Evolutionary conservation across 2,797 vertebrate species (phyloP).

Genomic region (Ctenopoma multispine): DNA sequence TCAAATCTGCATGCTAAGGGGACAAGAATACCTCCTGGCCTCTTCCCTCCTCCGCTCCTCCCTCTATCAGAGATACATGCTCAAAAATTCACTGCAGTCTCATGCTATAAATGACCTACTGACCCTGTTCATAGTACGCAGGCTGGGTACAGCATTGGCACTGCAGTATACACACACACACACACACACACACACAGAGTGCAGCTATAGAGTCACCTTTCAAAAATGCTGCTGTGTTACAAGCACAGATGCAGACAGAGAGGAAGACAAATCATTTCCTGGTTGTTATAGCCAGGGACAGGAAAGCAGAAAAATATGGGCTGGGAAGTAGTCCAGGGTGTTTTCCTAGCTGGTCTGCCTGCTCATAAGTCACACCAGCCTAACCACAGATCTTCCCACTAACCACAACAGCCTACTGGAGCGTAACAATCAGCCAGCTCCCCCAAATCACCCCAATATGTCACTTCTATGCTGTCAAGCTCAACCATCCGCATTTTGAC

Average conservation of each 20-base stretch:
- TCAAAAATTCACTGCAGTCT: slow-evolving; percentile 40
- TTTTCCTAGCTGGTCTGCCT: slow-evolving; percentile 48
- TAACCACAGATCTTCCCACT: slow-evolving; percentile 54
- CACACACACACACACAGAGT: slow-evolving; percentile 11
- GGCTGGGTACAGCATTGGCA: slow-evolving; percentile 24
- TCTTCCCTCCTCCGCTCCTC: slow-evolving; percentile 1
- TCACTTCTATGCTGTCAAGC: slow-evolving; percentile 76
- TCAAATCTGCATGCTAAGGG: slow-evolving; percentile 47
- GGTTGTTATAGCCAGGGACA: slow-evolving; percentile 44
- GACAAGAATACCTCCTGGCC: not conserved
- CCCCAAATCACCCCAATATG: slow-evolving; percentile 77
- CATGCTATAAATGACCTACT: slow-evolving; percentile 69
- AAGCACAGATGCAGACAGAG: slow-evolving; percentile 56
- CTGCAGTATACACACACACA: slow-evolving; percentile 33
- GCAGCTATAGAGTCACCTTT: slow-evolving; percentile 55
- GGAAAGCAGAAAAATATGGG: slow-evolving; percentile 57
- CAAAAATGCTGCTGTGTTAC: slow-evolving; percentile 65
- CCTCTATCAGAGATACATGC: slow-evolving; percentile 21
- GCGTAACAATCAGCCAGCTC: slow-evolving; percentile 61
- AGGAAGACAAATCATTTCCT: slow-evolving; percentile 68
- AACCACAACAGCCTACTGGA: slow-evolving; percentile 64
- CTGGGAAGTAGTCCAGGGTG: slow-evolving; percentile 59
- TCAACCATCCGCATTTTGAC: slow-evolving; percentile 59
- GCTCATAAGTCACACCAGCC: slow-evolving; percentile 39
- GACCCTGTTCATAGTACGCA: slow-evolving; percentile 65